Conservation (phyloP, 2,113 vertebrate species). For the Brachyhypopomus gauderio region DNA sequence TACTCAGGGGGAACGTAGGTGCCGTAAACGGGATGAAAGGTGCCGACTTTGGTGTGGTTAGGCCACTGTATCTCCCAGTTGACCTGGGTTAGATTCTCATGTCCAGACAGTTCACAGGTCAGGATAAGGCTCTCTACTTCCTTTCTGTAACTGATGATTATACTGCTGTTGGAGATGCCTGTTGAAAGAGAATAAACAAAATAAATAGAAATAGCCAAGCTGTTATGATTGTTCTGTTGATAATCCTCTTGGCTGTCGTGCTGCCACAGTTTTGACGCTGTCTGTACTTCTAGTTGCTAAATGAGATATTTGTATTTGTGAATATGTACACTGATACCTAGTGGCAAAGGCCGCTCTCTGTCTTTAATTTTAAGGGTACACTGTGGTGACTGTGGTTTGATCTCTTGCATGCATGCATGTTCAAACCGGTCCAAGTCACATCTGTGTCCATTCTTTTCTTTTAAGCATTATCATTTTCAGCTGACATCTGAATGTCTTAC, state of each 20-base stretch:
- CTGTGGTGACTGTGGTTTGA: too few species aligned
- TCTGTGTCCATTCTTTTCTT: background rate
- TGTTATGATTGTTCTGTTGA: too few species aligned
- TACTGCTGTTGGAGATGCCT: slow-evolving; percentile 50
- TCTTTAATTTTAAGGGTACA: too few species aligned
- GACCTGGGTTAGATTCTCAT: slow-evolving; percentile 54
- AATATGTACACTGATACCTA: too few species aligned
- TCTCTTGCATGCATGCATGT: background rate
- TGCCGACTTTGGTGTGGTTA: slow-evolving; percentile 52
- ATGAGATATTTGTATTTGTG: too few species aligned
- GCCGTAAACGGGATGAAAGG: slow-evolving; percentile 41
- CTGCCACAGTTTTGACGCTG: too few species aligned
- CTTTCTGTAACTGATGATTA: slow-evolving; percentile 39
- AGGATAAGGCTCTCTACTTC: slow-evolving; percentile 20
- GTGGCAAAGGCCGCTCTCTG: too few species aligned
- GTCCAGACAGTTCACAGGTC: slow-evolving; percentile 47
- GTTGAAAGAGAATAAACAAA: slow-evolving; percentile 4
- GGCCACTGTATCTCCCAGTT: slow-evolving; percentile 53
- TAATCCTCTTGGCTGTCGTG: too few species aligned
- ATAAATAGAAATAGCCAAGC: background rate
- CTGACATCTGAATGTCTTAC: too few species aligned
- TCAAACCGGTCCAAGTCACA: background rate
- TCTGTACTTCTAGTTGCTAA: too few species aligned
- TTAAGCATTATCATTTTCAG: background rate
- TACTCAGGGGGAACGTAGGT: slow-evolving; percentile 24